A percentile compares a stretch with the other conserved stretches of the same genome.
phyloP scores from a whole-genome alignment of 2,113 vertebrate genomes.

The Rissa tridactyla region DNA sequence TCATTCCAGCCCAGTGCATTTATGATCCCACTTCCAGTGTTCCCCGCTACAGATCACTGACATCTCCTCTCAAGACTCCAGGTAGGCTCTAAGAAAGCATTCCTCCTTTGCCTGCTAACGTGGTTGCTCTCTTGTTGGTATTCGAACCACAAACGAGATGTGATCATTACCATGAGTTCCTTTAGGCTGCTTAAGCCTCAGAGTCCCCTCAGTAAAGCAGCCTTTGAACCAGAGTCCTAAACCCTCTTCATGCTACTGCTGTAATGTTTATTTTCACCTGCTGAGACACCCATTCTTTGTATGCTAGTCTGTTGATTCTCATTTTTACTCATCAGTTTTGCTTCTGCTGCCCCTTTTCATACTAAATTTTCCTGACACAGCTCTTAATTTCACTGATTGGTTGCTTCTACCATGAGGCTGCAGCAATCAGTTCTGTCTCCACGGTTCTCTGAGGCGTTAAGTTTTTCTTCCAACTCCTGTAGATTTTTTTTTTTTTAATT shows the following conservation, averaged over 20 bases:
- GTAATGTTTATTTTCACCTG: not conserved
- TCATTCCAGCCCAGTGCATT: not conserved
- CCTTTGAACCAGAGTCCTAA: not conserved
- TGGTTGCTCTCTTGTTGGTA: not conserved
- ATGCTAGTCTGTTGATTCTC: not conserved
- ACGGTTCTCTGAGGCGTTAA: not conserved
- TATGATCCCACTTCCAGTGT: not conserved
- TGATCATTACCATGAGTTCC: not conserved
- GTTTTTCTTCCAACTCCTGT: not conserved
- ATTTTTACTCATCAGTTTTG: not conserved
- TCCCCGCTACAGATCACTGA: not conserved
- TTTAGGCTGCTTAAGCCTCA: not conserved
- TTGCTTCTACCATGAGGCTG: not conserved
- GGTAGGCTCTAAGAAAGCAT: not conserved
- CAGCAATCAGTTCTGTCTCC: not conserved
- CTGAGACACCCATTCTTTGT: not conserved
- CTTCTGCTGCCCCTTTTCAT: not conserved
- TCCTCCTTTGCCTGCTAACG: not conserved
- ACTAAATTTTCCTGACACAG: not conserved
- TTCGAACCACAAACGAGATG: not conserved
- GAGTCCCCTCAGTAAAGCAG: not conserved
- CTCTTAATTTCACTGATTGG: not conserved
- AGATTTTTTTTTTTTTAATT: not conserved
- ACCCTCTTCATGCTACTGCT: not conserved
- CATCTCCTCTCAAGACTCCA: not conserved